These are phyloP conservation scores for Myocastor coypus DNA, from an alignment of 2,113 vertebrate species.

Conservation along the genomic window DNA sequence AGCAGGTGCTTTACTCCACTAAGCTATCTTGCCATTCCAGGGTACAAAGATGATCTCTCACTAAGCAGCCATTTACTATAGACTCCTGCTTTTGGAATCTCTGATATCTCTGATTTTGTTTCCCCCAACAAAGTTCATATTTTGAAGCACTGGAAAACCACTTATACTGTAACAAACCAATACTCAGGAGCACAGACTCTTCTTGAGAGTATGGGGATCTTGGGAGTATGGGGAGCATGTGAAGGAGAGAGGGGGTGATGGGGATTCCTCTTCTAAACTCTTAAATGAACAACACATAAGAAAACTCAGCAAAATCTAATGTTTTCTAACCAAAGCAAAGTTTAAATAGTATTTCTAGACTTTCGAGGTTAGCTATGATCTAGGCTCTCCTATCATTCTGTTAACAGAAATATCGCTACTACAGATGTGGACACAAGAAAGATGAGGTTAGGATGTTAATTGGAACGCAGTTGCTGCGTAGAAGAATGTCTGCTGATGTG, in stretches of 20 bases:
- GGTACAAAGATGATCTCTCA: background rate
- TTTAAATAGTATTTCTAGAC: slow-evolving; percentile 32
- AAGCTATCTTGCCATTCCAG: background rate
- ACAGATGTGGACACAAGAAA: slow-evolving; percentile 44
- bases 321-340: slow-evolving; percentile 30
- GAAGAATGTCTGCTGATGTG: background rate
- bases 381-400: background rate
- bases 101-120: background rate
- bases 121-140: slow-evolving; percentile 5
- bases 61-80: background rate
- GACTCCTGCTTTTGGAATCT: background rate
- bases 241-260: background rate
- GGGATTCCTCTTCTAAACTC: background rate
- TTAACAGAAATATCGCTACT: slow-evolving; percentile 23
- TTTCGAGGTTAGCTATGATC: slow-evolving; percentile 44
- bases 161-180: background rate
- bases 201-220: background rate
- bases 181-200: background rate
- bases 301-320: background rate
- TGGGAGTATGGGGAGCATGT: too few species aligned
- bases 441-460: slow-evolving; percentile 66
- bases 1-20: too few species aligned
- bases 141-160: slow-evolving; percentile 31
- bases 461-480: slow-evolving; percentile 58
- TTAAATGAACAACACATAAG: background rate